Conservation (phyloP, 2,113 vertebrate species). For the Melanocharis versteri region DNA sequence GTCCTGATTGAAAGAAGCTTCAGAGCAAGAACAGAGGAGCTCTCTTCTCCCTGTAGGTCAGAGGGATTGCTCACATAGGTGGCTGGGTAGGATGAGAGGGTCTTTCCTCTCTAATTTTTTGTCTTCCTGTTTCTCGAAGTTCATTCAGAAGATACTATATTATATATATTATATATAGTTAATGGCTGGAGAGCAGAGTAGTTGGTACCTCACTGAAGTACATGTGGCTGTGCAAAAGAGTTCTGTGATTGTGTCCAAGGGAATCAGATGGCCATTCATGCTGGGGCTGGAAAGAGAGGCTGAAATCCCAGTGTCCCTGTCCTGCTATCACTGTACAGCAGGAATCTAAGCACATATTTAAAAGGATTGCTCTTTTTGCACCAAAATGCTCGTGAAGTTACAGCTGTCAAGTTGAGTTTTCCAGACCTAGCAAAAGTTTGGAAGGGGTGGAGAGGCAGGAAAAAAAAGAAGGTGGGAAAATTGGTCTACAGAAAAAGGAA, state of each 20-base stretch:
- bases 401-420: neutral
- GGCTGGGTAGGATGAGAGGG: neutral
- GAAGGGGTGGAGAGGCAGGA: neutral
- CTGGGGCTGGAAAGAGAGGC: neutral
- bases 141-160: neutral
- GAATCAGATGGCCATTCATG: fast-evolving
- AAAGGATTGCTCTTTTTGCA: neutral
- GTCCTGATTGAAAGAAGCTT: neutral
- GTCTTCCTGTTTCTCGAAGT: neutral
- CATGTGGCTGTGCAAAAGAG: neutral
- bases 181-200: neutral
- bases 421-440: neutral
- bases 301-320: neutral
- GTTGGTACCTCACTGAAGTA: neutral
- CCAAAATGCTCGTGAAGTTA: neutral
- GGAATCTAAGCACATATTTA: neutral
- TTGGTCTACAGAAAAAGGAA: neutral
- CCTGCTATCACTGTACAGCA: neutral
- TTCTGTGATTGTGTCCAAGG: neutral
- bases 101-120: neutral
- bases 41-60: neutral
- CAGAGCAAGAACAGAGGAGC: neutral
- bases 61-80: neutral
- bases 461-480: neutral
- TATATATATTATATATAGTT: neutral